Evolutionary conservation across 2,888 invertebrate species (phyloP), one percentile per base, ranked within the genome.

Genomic region (Eumerus sabulonum): DNA sequence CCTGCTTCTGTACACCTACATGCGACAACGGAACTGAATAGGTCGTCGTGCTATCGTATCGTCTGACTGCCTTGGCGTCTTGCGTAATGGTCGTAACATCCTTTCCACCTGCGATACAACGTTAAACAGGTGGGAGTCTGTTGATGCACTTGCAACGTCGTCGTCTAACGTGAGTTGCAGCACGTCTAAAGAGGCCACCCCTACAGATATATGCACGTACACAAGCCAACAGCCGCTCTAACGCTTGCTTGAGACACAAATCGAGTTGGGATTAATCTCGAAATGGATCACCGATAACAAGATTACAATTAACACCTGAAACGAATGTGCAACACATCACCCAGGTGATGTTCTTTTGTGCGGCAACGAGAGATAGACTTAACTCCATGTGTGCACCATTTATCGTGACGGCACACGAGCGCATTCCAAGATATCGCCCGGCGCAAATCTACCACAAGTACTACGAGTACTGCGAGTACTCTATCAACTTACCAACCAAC

Each of bases 231-330:
- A 53, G 54, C 72, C 62, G 53, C 72, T 45, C 53, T 40, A 17
- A 17, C 45, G 51, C 51, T 40, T 7, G 70, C 59, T 54, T 13
- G 36, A 57, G 62, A 57, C 77, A 71, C 62, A 77, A 77, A 77
- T 77, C 72, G 72, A 67, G 76, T 45, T 45, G 67, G 72, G 77
- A 77, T 77, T 77, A 77, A 77, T 77, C 77, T 63, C 63, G 48
- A 77, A 77, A 77, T 77, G 77, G 77, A 72, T 77, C 77, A 77
- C 57, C 67, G 72, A 67, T 77, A 77, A 77, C 77, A 77, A 77
- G 77, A 77, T 77, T 77, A 77, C 77, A 77, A 77, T 77, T 77
- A 77, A 77, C 77, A 77, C 77, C 77, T 77, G 72, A 77, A 72
- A 72, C 59, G 67, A 77, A 77, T 77, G 72, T 63, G 77, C 77